phyloP scores from a whole-genome alignment of 2,113 vertebrate genomes.

The Pica pica region DNA sequence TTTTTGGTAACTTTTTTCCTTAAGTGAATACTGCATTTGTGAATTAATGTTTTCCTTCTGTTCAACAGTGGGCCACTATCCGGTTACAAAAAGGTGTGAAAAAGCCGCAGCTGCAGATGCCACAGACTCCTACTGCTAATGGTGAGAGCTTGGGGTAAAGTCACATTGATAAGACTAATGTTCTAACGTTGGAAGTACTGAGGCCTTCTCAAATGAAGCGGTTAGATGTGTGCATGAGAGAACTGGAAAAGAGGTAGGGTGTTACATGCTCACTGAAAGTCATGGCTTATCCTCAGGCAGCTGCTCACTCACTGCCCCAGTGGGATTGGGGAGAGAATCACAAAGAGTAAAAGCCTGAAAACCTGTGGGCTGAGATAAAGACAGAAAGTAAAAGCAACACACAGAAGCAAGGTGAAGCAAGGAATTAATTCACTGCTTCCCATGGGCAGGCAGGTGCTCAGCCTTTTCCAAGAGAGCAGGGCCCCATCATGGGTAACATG shows the following conservation, averaged over 20 bases:
- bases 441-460: not conserved
- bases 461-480: not conserved
- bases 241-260: not conserved
- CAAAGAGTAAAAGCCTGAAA: not conserved
- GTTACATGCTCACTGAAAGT: not conserved
- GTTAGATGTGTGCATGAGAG: not conserved
- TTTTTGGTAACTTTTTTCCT: not conserved
- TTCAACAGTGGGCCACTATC: conserved; percentile 89
- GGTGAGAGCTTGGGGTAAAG: conserved; percentile 70
- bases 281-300: not conserved
- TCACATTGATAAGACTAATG: not conserved
- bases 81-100: conserved; percentile 83
- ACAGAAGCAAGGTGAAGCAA: not conserved
- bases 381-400: not conserved
- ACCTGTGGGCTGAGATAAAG: not conserved
- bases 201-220: not conserved
- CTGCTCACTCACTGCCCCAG: not conserved
- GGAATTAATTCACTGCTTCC: not conserved
- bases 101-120: conserved; percentile 54
- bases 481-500: too few species aligned
- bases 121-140: conserved; percentile 69
- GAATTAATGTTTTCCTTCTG: conserved; percentile 12
- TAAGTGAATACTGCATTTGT: not conserved
- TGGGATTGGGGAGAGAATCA: accelerated
- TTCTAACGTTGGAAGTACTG: not conserved